Base-by-base conservation (phyloP, 2,888 invertebrate genomes). In the Drosophila pseudotalamancana region DNA sequence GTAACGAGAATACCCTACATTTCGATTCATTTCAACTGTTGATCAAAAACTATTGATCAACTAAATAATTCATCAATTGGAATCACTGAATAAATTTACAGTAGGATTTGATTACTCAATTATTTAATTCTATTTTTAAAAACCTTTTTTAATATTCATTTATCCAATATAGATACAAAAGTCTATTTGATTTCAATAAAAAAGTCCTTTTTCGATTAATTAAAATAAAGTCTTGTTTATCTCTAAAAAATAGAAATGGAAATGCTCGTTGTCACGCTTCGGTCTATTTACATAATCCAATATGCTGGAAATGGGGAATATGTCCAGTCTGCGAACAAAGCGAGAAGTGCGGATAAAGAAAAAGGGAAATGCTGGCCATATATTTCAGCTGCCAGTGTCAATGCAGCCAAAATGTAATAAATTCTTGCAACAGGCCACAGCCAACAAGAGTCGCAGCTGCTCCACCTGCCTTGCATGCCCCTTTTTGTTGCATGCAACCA, bases 321-420 rank as follows among this genome's bases (percentile, higher is more conserved):
- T 18, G 21, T 42, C n/a, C 3, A 21, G 19, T n/a, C 18, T 11
- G 14, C 18, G 31, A 21, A 18, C 23, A 3, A 34, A 53, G 42
- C 32, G 14, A 43, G 19, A n/a, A 16, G 16, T 27, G n/a, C n/a
- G 29, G 8, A 68, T 49, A 64, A 65, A 56, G 34, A 48, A 51
- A 46, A 46, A 53, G 23, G 46, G 35, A 54, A 60, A 53, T 55
- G 57, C 42, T 54, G 19, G 51, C 66, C 78, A 86, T 83, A 74
- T 68, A 78, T 87, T 51, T 65, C 56, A 68, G 71, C 70, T 77
- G 84, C 64, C 82, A 74, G 57, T 76, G 80, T 74, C 88, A 80
- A 80, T 88, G 77, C 72, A 77, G 61, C 49, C 32, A 59, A 77
- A n/a, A 56, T 69, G 81, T 81, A 74, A 88, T 84, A 84, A 84